Conservation (phyloP, 2,113 vertebrate species). For the Tachysurus fulvidraco region DNA sequence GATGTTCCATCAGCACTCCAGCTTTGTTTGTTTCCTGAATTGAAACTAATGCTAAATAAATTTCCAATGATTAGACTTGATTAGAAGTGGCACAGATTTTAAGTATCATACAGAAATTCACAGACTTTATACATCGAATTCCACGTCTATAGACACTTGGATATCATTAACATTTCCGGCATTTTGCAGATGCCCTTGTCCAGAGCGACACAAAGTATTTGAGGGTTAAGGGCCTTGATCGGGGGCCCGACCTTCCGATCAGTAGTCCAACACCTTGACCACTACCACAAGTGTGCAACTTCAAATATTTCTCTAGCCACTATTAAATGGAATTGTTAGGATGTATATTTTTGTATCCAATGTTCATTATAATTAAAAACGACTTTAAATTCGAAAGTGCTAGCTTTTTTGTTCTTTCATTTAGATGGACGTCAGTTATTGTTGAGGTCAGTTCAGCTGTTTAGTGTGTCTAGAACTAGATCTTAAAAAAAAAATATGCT, state of each 20-base stretch:
- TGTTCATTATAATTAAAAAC: neutral
- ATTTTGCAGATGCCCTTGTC: no score
- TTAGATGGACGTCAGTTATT: neutral
- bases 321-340: neutral
- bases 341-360: neutral
- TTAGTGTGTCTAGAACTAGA: neutral
- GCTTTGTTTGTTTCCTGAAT: neutral
- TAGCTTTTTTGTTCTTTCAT: neutral
- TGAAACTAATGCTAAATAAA: neutral
- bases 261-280: no score
- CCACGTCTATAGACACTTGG: neutral
- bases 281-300: neutral
- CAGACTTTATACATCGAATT: neutral
- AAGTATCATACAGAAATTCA: no score
- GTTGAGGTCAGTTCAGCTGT: neutral
- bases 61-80: neutral
- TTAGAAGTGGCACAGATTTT: neutral
- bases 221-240: no score
- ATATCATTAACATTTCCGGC: no score
- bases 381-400: neutral
- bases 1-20: neutral
- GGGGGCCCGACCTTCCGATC: no score
- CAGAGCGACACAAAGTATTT: no score
- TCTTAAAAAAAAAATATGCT: neutral
- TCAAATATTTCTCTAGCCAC: neutral